Percentiles rank a stretch among this genome's conserved stretches.
Evolutionary conservation across 2,888 invertebrate species (phyloP).

Genomic region (Antheraea assamensis): DNA sequence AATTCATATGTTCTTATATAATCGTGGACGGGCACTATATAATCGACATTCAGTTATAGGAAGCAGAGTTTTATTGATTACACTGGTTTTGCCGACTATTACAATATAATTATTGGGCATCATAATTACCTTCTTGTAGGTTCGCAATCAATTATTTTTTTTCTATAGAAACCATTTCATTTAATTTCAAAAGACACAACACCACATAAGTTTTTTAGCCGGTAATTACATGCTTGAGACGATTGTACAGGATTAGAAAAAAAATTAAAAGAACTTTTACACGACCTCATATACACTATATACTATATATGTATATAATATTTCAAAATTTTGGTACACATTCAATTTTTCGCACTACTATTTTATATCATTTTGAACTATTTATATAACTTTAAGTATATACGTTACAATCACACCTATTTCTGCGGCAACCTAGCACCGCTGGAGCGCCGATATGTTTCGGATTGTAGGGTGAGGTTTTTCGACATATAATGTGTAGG

Average conservation of each 20-base stretch:
- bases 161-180: not conserved
- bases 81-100: not conserved
- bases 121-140: not conserved
- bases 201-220: not conserved
- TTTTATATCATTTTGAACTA: no score
- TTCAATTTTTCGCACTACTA: not conserved
- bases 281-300: no score
- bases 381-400: no score
- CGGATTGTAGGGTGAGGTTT: no score
- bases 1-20: conserved; percentile 13
- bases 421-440: no score
- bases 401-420: no score
- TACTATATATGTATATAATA: no score
- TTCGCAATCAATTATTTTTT: not conserved
- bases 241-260: no score
- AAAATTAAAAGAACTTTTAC: no score
- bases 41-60: conserved; percentile 12
- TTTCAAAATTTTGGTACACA: not conserved
- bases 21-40: not conserved
- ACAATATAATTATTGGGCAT: not conserved
- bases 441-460: no score
- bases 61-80: conserved; percentile 14
- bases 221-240: not conserved
- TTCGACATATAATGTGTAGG: no score
- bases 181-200: not conserved